Evolutionary conservation across 1,140 invertebrate genomes (phyloP).

Genomic region (Drosophila triauraria): DNA sequence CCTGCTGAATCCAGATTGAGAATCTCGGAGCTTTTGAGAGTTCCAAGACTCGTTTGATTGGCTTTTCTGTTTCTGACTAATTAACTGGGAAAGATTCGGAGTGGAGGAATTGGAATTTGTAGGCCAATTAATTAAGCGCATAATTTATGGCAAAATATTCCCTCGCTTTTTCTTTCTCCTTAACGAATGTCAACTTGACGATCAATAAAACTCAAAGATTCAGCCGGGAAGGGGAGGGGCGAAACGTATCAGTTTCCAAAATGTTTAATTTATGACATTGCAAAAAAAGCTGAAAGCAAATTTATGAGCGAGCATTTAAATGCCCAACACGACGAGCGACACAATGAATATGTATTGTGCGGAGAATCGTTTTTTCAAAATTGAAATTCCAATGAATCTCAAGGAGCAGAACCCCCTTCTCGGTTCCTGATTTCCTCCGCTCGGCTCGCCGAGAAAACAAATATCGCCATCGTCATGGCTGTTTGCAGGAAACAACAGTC

Average conservation of each 20-base stretch:
- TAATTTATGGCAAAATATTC: constrained; percentile 75
- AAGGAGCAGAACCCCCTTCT: constrained; percentile 56
- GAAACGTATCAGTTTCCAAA: constrained; percentile 74
- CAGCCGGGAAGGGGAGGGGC: constrained; percentile 12
- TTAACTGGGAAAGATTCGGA: constrained; percentile 63
- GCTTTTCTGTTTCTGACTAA: constrained; percentile 45
- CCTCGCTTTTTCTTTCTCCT: constrained; percentile 9
- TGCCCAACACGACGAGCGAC: constrained; percentile 58
- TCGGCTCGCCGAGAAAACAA: constrained; percentile 46
- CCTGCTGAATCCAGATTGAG: constrained; percentile 49
- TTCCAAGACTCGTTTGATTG: constrained; percentile 20
- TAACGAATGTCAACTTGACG: constrained; percentile 51
- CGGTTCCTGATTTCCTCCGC: constrained; percentile 2
- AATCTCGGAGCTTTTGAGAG: constrained; percentile 15
- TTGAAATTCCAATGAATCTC: constrained; percentile 78
- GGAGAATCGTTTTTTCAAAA: constrained; percentile 46
- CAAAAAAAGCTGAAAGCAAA: constrained; percentile 60
- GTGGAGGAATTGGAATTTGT: constrained; percentile 57
- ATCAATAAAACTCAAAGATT: constrained; percentile 50
- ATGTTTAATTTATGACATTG: constrained; percentile 82
- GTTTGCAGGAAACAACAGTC: constrained; percentile 72
- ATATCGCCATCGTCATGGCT: constrained; percentile 54
- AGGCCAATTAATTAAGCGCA: constrained; percentile 80
- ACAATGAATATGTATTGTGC: constrained; percentile 76
- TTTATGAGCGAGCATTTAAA: constrained; percentile 78